Conservation (phyloP, 2,888 invertebrate species). For the Hedya salicella region DNA sequence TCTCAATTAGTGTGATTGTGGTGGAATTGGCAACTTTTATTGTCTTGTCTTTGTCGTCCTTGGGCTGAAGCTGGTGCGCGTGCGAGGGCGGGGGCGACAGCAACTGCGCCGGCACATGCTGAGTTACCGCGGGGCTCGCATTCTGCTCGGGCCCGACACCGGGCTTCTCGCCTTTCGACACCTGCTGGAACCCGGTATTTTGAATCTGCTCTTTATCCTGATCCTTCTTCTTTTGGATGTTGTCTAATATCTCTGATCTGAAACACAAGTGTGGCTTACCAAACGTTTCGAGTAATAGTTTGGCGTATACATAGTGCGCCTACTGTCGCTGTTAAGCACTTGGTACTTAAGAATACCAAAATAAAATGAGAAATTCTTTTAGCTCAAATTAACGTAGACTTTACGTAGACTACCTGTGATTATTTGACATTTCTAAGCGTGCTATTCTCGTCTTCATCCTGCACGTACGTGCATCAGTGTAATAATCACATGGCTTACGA, state of each 20-base stretch:
- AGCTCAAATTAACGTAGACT: not conserved
- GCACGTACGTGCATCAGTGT: not conserved
- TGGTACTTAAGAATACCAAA: too few relatives aligned
- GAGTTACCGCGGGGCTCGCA: slow-evolving; percentile 64
- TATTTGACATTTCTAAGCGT: slow-evolving; percentile 10
- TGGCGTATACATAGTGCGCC: too few relatives aligned
- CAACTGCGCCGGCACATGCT: slow-evolving; percentile 75
- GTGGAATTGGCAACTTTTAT: slow-evolving; percentile 78
- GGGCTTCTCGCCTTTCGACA: slow-evolving; percentile 66
- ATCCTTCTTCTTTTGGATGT: slow-evolving; percentile 83
- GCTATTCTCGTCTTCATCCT: not conserved
- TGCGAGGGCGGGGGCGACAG: slow-evolving; percentile 68
- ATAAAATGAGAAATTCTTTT: not conserved
- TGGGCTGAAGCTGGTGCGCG: slow-evolving; percentile 59
- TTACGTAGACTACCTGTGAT: slow-evolving; percentile 19
- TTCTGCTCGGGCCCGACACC: slow-evolving; percentile 61
- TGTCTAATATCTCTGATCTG: slow-evolving; percentile 87
- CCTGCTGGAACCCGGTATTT: slow-evolving; percentile 64
- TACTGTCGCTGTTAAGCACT: too few relatives aligned
- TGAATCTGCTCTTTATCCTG: slow-evolving; percentile 72
- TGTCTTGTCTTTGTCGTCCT: slow-evolving; percentile 78
- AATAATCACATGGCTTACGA: not conserved
- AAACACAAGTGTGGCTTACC: slow-evolving; percentile 48
- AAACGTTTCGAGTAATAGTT: not conserved
- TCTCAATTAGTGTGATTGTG: slow-evolving; percentile 78